Conservation (phyloP, 2,888 invertebrate species). For the Megalurothrips usitatus region DNA sequence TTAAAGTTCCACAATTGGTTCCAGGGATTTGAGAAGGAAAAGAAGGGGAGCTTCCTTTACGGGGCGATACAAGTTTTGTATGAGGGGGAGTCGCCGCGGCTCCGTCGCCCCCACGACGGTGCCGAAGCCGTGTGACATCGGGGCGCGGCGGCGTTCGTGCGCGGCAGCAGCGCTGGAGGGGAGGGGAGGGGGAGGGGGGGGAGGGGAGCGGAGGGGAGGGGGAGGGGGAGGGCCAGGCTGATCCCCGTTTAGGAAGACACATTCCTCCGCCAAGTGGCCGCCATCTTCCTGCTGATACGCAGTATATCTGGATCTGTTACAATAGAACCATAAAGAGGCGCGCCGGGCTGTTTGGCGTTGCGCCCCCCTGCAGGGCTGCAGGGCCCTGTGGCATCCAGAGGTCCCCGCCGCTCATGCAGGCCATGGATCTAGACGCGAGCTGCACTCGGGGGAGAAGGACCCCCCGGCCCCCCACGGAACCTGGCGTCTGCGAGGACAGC, state of each 20-base stretch:
- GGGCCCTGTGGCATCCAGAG: no score
- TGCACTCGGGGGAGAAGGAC: no score
- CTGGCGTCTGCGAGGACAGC: no score
- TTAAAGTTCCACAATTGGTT: conserved; percentile 26
- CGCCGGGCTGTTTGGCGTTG: not conserved
- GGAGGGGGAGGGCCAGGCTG: not conserved
- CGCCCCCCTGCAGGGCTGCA: no score
- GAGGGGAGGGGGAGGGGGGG: not conserved
- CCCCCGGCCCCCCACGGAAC: no score
- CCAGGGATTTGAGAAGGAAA: not conserved
- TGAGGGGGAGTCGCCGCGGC: not conserved
- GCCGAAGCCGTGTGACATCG: no score
- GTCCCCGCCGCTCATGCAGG: no score
- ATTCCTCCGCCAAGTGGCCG: conserved; percentile 1
- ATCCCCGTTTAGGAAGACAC: conserved; percentile 11
- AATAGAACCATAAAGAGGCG: not conserved
- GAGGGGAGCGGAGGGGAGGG: not conserved
- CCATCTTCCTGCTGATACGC: not conserved
- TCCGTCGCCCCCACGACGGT: not conserved
- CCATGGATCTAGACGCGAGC: no score
- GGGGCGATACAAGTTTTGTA: not conserved
- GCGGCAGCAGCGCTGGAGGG: not conserved
- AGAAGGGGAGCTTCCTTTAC: not conserved
- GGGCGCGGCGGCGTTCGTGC: not conserved
- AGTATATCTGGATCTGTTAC: conserved; percentile 12